These are phyloP conservation scores for Homarus gammarus DNA, from an alignment of 2,888 invertebrate species.

Conservation along the genomic window DNA sequence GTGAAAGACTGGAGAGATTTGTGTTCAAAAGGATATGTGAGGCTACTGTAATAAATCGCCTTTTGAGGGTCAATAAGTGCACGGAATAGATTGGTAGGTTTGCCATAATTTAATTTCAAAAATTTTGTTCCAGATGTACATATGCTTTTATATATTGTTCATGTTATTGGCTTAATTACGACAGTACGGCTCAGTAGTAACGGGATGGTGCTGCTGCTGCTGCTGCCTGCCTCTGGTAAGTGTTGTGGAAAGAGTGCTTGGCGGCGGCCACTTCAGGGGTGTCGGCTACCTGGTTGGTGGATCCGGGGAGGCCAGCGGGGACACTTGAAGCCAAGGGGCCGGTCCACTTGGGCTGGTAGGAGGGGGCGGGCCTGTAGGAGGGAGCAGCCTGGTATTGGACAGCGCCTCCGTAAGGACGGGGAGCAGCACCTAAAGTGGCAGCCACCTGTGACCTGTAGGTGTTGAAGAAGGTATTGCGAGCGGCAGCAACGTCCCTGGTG, in stretches of 20 bases:
- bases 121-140: no score
- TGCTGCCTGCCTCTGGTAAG: conserved; percentile 19
- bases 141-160: background rate
- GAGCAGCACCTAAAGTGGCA: background rate
- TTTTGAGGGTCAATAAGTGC: no score
- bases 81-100: no score
- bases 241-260: background rate
- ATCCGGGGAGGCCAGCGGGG: background rate
- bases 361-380: background rate
- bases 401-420: background rate
- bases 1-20: no score
- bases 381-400: background rate
- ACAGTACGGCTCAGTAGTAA: background rate
- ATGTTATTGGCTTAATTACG: background rate
- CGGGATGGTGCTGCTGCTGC: background rate
- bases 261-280: conserved; percentile 23
- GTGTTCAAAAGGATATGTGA: no score
- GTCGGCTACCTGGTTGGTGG: conserved; percentile 24
- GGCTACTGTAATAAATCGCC: no score
- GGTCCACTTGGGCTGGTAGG: background rate
- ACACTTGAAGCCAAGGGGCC: background rate
- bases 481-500: conserved; percentile 12
- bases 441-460: background rate
- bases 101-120: no score
- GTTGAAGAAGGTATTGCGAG: conserved; percentile 21